Evolutionary conservation across 2,888 invertebrate species (phyloP).

Genomic region (Eristalis pertinax): DNA sequence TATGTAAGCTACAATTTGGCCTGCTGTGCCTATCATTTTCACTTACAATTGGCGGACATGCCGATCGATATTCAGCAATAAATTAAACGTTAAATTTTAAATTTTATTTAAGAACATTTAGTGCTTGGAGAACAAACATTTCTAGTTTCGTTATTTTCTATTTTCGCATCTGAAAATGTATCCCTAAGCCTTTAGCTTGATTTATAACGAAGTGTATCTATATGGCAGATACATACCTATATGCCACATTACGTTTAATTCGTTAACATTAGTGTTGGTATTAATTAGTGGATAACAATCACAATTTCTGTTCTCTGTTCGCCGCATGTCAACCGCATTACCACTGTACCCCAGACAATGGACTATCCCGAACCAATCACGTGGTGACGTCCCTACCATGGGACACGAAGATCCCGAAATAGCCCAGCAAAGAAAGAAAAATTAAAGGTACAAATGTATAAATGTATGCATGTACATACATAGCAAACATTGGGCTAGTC

Average conservation of each 20-base stretch:
- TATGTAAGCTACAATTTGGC: no score
- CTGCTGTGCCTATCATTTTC: no score
- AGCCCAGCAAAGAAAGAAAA: conserved; percentile 10
- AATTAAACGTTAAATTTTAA: no score
- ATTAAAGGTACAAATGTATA: neutral
- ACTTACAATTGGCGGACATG: no score
- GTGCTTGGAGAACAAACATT: neutral
- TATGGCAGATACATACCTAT: neutral
- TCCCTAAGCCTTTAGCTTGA: neutral
- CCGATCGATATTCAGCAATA: no score
- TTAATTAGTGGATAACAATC: conserved; percentile 44
- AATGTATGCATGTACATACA: neutral
- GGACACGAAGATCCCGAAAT: conserved; percentile 15
- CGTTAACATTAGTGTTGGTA: conserved; percentile 17
- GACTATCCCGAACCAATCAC: neutral
- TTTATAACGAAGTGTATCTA: neutral
- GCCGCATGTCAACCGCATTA: conserved; percentile 12
- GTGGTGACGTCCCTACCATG: neutral
- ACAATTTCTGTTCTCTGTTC: conserved; percentile 2
- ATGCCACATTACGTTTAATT: neutral
- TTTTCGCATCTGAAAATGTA: neutral
- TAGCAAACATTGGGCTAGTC: conserved; percentile 11
- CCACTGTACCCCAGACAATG: neutral
- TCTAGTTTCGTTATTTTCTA: neutral
- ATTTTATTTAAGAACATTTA: no score